phyloP scores from a whole-genome alignment of 2,888 invertebrate genomes.

The Habroteleia sp. region DNA sequence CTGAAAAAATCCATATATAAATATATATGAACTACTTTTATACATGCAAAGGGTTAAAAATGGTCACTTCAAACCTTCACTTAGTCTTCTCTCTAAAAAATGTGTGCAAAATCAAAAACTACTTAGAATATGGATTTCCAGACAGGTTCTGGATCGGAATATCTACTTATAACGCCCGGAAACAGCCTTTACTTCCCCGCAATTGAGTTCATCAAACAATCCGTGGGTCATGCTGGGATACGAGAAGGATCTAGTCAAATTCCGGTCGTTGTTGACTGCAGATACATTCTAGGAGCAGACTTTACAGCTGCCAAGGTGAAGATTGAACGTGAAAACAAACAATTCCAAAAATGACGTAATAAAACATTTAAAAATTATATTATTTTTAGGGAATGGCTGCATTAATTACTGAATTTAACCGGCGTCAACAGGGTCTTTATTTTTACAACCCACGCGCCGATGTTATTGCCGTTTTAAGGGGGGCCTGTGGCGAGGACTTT shows the following conservation, averaged over 20 bases:
- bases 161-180: conserved; percentile 89
- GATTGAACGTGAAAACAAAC: too few species aligned
- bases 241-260: conserved; percentile 87
- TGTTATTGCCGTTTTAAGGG: conserved; percentile 86
- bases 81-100: too few species aligned
- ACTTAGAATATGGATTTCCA: conserved; percentile 78
- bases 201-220: conserved; percentile 90
- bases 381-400: conserved; percentile 86
- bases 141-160: conserved; percentile 87
- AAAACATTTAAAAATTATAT: neutral
- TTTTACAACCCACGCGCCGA: conserved; percentile 86
- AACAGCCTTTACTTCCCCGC: conserved; percentile 92
- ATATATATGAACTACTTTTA: too few species aligned
- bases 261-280: conserved; percentile 91
- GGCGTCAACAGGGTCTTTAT: conserved; percentile 87
- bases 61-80: too few species aligned
- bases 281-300: conserved; percentile 90
- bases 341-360: too few species aligned
- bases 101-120: too few species aligned
- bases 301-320: conserved; percentile 91
- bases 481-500: conserved; percentile 85
- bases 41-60: too few species aligned
- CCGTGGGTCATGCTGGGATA: conserved; percentile 88
- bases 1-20: too few species aligned
- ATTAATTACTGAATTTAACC: conserved; percentile 87